A percentile compares a stretch with the other conserved stretches of the same genome.
phyloP scores from a whole-genome alignment of 1,140 invertebrate genomes.

The Diabrotica undecimpunctata region DNA sequence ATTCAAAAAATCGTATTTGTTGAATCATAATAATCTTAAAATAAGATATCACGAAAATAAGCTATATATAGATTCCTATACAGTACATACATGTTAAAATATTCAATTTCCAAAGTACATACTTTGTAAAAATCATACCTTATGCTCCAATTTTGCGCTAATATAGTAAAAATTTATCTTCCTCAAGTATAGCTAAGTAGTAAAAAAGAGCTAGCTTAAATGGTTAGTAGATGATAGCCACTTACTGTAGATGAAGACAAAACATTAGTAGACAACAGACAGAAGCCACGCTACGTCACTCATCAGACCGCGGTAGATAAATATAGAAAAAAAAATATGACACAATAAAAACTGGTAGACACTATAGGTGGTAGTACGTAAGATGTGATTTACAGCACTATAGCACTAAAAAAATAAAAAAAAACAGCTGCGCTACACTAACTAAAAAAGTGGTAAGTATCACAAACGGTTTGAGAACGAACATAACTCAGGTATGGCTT shows the following conservation, averaged over 20 bases:
- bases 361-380: constrained; percentile 35
- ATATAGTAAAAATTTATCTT: background rate
- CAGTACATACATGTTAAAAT: too few species aligned
- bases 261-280: constrained; percentile 46
- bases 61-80: too few species aligned
- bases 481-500: constrained; percentile 10
- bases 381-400: constrained; percentile 34
- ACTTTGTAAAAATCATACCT: too few species aligned
- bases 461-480: background rate
- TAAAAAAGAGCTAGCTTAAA: constrained; percentile 5
- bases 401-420: constrained; percentile 26
- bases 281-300: constrained; percentile 42
- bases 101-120: too few species aligned
- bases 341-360: constrained; percentile 36
- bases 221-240: constrained; percentile 41
- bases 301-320: constrained; percentile 27
- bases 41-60: too few species aligned
- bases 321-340: constrained; percentile 14
- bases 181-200: background rate
- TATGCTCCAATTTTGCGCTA: too few species aligned
- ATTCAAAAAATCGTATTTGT: too few species aligned
- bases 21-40: too few species aligned
- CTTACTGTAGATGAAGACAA: constrained; percentile 45
- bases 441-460: constrained; percentile 25
- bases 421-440: constrained; percentile 28